A percentile compares a stretch with the other conserved stretches of the same genome.
These are phyloP conservation scores for Ophthalmolycus amberensis DNA, from an alignment of 2,113 vertebrate genomes.

Conservation along the genomic window DNA sequence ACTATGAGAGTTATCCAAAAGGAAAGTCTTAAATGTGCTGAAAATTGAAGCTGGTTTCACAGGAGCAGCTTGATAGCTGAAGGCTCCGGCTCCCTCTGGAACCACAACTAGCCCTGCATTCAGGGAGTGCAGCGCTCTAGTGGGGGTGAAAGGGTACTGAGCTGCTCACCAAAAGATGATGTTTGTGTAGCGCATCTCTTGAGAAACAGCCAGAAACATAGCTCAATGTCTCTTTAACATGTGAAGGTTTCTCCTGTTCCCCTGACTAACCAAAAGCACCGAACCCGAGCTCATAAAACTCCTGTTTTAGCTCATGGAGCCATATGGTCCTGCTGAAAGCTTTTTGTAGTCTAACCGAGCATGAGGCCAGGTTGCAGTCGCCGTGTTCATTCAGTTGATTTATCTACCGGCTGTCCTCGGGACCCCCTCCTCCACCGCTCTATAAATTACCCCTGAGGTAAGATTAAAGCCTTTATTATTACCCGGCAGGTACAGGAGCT, in stretches of 20 bases:
- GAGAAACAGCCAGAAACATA: neutral
- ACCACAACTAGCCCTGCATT: too few relatives aligned
- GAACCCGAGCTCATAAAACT: neutral
- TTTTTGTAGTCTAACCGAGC: neutral
- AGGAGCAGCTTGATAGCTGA: too few relatives aligned
- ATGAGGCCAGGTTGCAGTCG: neutral
- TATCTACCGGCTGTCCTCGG: constrained; percentile 38
- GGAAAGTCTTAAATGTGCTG: too few relatives aligned
- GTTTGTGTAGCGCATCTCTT: too few relatives aligned
- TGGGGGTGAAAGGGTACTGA: too few relatives aligned
- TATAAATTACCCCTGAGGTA: constrained; percentile 41
- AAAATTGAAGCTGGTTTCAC: too few relatives aligned
- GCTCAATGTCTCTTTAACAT: neutral
- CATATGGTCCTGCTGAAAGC: neutral
- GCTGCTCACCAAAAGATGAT: too few relatives aligned
- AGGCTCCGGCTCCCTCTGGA: too few relatives aligned
- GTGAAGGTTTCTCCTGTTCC: neutral
- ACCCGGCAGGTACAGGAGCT: constrained; percentile 33
- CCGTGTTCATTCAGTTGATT: constrained; percentile 41
- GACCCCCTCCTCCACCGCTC: constrained; percentile 15
- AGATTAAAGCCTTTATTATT: constrained; percentile 64
- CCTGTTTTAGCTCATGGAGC: neutral
- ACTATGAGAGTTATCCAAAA: too few relatives aligned
- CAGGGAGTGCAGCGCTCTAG: too few relatives aligned
- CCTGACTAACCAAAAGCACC: neutral